Conservation (phyloP, 2,113 vertebrate genomes). For the Athene noctua region DNA sequence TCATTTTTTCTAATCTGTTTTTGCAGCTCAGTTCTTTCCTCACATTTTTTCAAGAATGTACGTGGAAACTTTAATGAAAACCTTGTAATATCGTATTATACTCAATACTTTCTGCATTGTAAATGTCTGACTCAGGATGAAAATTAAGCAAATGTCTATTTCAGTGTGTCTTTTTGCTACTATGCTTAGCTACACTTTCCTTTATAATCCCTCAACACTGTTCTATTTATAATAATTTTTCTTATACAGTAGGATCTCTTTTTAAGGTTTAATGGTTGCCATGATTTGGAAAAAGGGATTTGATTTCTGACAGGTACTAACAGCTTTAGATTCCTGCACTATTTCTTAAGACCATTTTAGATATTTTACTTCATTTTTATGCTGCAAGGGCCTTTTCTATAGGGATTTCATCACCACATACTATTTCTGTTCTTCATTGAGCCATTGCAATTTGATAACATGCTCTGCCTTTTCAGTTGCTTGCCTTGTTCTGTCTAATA, state of each 20-base stretch:
- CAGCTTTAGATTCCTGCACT: neutral
- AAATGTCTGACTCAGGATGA: neutral
- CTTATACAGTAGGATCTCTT: neutral
- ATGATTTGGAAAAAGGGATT: neutral
- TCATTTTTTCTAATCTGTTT: neutral
- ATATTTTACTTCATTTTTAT: neutral
- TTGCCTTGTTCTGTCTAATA: neutral
- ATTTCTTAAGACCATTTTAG: neutral
- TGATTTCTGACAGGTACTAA: neutral
- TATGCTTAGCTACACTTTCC: neutral
- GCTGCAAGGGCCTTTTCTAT: neutral
- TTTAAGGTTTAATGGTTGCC: neutral
- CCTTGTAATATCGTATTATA: rapidly evolving
- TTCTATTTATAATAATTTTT: neutral
- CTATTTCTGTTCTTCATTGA: neutral
- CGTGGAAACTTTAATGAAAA: neutral
- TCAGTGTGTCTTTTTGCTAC: neutral
- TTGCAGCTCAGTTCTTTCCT: neutral
- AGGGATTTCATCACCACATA: neutral
- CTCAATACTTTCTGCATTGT: neutral
- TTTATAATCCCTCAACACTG: neutral
- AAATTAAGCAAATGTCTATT: neutral
- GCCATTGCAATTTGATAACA: neutral
- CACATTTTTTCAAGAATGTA: neutral
- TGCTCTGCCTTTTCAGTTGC: neutral